Evolutionary conservation across 2,797 vertebrate species (phyloP), one percentile per base, ranked within the genome.

Genomic region (Characodon lateralis): DNA sequence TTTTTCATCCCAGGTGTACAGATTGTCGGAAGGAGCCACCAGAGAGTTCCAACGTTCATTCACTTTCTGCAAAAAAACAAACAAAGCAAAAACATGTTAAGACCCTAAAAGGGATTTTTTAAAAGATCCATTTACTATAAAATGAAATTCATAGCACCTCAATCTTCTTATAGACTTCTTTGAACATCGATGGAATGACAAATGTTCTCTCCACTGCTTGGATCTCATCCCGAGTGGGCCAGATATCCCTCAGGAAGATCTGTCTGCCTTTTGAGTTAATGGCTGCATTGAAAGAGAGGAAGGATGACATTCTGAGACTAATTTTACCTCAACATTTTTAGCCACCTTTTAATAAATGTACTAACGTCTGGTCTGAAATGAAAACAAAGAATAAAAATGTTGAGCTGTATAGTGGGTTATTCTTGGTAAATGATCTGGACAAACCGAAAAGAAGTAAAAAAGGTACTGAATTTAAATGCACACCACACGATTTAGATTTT

Each of bases 171-270:
- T 99, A 99, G 80, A 99, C 97, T 78, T 99, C 98, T 93, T 97
- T 98, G 91, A 99, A 99, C 97, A 99, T 99, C 14, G 97, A 96
- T 0, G 98, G 98, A 90, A 99, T 99, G 78, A 99, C 98, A 68
- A 96, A 97, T 0, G 93, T 91, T 61, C 86, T 95, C 88, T 99
- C 98, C 71, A 99, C 96, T 0, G 90, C 95, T 87, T 99, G 98
- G 89, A 99, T 98, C 91, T 99, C 98, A 10, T 97, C 96, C 82
- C 98, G 95, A 0, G 96, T 96, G 31, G 98, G 98, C 98, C 98
- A 99, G 91, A 99, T 97, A 56, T 99, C 97, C 84, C 94, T 96
- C 71, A 99, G 94, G 92, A 97, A 99, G 59, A 99, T 89, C 71
- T 95, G 91, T 76, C 93, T 96, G 6, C 98, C 98, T 0, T 95